Conservation (phyloP, 1,140 invertebrate species). For the Apocrypta bakeri region DNA sequence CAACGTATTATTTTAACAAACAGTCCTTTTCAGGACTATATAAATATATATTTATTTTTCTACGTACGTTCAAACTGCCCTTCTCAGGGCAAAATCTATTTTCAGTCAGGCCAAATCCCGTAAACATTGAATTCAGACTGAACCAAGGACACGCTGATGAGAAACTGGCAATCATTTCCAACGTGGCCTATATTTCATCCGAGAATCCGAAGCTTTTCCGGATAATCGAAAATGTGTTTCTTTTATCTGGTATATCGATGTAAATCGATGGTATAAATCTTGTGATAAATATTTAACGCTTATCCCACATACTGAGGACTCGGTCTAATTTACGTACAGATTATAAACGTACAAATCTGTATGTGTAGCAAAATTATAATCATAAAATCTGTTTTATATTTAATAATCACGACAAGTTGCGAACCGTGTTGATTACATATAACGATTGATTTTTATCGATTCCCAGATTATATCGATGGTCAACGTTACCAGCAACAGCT, state of each 20-base stretch:
- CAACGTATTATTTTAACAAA: constrained; percentile 32
- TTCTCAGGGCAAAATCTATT: constrained; percentile 51
- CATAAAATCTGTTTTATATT: neutral
- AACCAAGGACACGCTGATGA: too few relatives aligned
- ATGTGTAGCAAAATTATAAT: neutral
- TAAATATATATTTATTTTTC: neutral
- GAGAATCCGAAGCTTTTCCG: too few relatives aligned
- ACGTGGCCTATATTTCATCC: neutral
- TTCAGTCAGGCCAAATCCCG: neutral
- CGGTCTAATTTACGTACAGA: too few relatives aligned
- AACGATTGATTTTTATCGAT: neutral
- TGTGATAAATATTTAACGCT: too few relatives aligned
- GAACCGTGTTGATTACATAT: neutral
- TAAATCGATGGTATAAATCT: too few relatives aligned
- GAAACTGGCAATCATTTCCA: neutral
- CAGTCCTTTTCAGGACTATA: constrained; percentile 59
- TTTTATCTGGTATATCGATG: too few relatives aligned
- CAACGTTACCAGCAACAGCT: neutral
- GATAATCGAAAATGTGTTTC: too few relatives aligned
- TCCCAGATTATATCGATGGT: neutral
- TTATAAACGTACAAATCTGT: too few relatives aligned
- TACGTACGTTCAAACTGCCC: constrained; percentile 25
- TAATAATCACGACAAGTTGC: neutral
- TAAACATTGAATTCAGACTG: neutral
- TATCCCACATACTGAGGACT: too few relatives aligned